Percentiles rank a stretch among this genome's conserved stretches.
These are phyloP conservation scores for Nysson spinosus DNA, from an alignment of 2,888 invertebrate genomes.

Conservation along the genomic window DNA sequence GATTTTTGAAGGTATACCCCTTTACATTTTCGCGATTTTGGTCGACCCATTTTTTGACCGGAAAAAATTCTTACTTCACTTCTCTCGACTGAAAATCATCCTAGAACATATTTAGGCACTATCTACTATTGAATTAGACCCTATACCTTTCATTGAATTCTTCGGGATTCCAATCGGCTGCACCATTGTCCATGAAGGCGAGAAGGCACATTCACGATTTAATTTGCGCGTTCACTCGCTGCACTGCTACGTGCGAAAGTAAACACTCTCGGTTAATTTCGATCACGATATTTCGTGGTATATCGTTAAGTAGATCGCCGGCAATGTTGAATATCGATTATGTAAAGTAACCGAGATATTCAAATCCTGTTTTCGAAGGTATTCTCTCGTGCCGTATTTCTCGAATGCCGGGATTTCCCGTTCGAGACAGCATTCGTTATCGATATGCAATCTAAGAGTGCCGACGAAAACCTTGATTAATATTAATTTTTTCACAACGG, in stretches of 20 bases:
- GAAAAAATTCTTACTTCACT: too few relatives aligned
- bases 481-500: slow-evolving; percentile 54
- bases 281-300: slow-evolving; percentile 32
- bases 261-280: slow-evolving; percentile 12
- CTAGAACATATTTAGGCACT: too few relatives aligned
- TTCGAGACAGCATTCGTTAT: too few relatives aligned
- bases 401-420: too few relatives aligned
- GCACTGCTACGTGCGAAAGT: slow-evolving; percentile 26
- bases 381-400: too few relatives aligned
- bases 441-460: slow-evolving; percentile 41
- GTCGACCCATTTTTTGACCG: too few relatives aligned
- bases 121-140: too few relatives aligned
- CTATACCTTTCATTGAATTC: slow-evolving; percentile 9
- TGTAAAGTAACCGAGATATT: too few relatives aligned
- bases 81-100: too few relatives aligned
- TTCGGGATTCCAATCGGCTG: not conserved
- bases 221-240: slow-evolving; percentile 18
- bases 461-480: slow-evolving; percentile 38
- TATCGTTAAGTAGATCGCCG: slow-evolving; percentile 32
- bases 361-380: too few relatives aligned
- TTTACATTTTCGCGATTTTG: too few relatives aligned
- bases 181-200: slow-evolving; percentile 10
- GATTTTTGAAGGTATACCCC: too few relatives aligned
- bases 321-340: slow-evolving; percentile 3
- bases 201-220: slow-evolving; percentile 18